Evolutionary conservation across 2,888 invertebrate genomes (phyloP).

Genomic region (Minunthozetes semirufus): DNA sequence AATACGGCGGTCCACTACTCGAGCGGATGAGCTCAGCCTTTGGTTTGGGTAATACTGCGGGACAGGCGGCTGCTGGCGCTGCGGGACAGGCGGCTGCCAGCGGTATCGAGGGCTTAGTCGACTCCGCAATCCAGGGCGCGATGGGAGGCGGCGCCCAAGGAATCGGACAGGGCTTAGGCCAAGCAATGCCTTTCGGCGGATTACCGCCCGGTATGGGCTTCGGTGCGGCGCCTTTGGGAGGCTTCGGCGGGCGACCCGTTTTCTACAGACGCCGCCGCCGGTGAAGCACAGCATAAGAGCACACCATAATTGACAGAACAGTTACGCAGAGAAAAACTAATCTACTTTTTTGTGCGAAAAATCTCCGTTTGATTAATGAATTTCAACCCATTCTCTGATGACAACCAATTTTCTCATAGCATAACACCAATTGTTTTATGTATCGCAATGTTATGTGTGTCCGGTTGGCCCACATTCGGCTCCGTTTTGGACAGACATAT

Average conservation of each 20-base stretch:
- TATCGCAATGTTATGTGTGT: no score
- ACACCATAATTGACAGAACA: no score
- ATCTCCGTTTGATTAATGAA: no score
- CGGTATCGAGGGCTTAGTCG: neutral
- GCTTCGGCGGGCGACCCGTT: neutral
- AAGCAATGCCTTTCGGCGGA: neutral
- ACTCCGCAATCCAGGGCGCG: neutral
- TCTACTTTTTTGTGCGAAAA: no score
- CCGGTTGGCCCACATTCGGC: no score
- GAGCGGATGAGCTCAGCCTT: neutral
- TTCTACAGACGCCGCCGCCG: constrained; percentile 4
- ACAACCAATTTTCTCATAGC: no score
- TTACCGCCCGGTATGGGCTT: neutral
- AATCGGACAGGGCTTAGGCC: neutral
- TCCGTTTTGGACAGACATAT: no score
- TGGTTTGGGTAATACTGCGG: neutral
- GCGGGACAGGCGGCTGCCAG: neutral
- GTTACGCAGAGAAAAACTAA: no score
- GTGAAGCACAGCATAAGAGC: neutral
- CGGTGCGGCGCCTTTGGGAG: neutral
- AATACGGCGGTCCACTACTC: constrained; percentile 31
- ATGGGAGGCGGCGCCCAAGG: neutral
- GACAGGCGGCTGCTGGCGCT: neutral
- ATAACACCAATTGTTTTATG: no score
- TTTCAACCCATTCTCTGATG: no score